Evolutionary conservation across 2,113 vertebrate species (phyloP).

Genomic region (Lynx canadensis): DNA sequence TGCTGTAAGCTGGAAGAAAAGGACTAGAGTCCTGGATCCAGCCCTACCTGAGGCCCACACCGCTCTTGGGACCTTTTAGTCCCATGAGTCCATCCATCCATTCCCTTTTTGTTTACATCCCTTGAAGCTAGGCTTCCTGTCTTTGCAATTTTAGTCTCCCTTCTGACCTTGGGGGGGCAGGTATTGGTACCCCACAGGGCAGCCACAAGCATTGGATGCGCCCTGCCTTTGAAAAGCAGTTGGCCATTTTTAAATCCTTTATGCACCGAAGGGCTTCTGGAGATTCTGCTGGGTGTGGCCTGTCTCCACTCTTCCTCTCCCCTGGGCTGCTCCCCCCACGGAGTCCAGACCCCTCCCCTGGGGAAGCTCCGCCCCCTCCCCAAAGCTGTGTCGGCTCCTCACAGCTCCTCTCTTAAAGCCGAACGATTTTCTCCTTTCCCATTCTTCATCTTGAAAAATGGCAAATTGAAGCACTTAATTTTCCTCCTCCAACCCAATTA

Average conservation of each 20-base stretch:
- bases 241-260: not conserved
- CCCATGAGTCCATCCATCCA: not conserved
- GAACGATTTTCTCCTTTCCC: slow-evolving; percentile 43
- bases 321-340: rapidly evolving
- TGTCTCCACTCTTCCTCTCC: rapidly evolving
- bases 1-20: not conserved
- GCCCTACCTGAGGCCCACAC: not conserved
- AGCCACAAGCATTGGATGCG: not conserved
- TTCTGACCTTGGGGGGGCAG: not conserved
- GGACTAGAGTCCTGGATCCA: not conserved
- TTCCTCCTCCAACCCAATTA: slow-evolving; percentile 72
- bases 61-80: rapidly evolving
- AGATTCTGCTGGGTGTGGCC: not conserved
- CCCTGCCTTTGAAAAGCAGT: not conserved
- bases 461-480: slow-evolving; percentile 75
- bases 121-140: not conserved
- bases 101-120: not conserved
- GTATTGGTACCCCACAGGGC: not conserved
- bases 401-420: not conserved
- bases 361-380: not conserved
- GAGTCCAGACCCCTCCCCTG: not conserved
- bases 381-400: not conserved
- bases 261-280: not conserved
- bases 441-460: slow-evolving; percentile 76
- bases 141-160: not conserved